Evolutionary conservation across 2,797 vertebrate genomes (phyloP).

Genomic region (Luscinia megarhynchos): DNA sequence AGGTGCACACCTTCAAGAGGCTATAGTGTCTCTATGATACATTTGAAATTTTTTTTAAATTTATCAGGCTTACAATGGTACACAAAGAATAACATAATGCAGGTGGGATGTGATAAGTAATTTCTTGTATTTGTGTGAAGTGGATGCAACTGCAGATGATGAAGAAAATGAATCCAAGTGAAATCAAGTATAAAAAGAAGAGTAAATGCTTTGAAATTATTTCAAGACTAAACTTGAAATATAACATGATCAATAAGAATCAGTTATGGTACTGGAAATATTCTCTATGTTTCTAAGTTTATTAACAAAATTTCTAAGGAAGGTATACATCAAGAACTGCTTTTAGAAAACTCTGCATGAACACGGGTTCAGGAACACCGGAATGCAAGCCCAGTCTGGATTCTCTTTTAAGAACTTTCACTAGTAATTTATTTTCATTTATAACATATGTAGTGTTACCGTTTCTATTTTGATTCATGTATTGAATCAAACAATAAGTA

Average conservation of each 20-base stretch:
- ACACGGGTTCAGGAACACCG: neutral
- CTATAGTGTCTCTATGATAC: neutral
- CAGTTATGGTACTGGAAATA: neutral
- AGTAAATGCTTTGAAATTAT: neutral
- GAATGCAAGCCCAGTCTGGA: neutral
- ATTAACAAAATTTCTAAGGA: neutral
- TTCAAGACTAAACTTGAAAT: neutral
- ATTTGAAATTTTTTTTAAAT: neutral
- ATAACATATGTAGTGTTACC: neutral
- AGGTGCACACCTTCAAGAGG: neutral
- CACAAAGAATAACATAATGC: neutral
- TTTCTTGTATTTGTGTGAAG: neutral
- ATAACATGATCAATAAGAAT: neutral
- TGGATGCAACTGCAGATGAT: neutral
- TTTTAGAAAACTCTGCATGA: neutral
- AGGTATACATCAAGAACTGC: neutral
- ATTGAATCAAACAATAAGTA: neutral
- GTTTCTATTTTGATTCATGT: neutral
- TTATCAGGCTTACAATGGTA: neutral
- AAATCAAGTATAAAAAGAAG: neutral
- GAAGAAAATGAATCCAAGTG: neutral
- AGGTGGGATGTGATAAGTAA: neutral
- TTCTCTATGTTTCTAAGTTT: neutral
- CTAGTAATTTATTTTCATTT: neutral
- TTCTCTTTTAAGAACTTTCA: neutral